Percentiles rank a stretch among this genome's conserved stretches.
Conservation (phyloP, 2,113 vertebrate genomes). For the Brachyhypopomus gauderio region DNA sequence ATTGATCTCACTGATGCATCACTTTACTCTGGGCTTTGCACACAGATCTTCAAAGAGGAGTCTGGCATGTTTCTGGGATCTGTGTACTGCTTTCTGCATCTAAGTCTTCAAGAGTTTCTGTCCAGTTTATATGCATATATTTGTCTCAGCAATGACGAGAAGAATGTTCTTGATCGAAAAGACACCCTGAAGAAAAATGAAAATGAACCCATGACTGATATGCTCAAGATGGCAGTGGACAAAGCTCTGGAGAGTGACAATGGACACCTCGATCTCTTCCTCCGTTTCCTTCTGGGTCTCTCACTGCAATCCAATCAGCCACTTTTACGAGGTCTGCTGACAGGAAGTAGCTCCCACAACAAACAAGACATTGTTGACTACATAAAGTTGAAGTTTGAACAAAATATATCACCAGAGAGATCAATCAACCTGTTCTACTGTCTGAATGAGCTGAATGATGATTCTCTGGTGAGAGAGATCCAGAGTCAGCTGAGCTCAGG, state of each 20-base stretch:
- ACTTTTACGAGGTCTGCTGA: constrained; percentile 35
- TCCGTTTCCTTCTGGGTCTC: background rate
- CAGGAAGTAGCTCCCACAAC: background rate
- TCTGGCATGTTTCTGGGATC: background rate
- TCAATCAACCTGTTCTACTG: no score
- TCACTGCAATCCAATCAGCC: constrained; percentile 34
- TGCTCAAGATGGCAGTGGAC: constrained; percentile 33
- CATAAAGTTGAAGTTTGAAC: constrained; percentile 25
- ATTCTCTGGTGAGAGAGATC: no score
- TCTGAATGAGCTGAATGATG: no score
- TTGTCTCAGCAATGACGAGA: background rate
- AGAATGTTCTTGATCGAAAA: constrained; percentile 16
- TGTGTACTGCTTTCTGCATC: constrained; percentile 20
- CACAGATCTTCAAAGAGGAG: constrained; percentile 16
- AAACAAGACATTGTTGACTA: background rate
- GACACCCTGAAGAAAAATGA: background rate
- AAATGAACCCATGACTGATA: background rate
- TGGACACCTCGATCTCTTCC: background rate
- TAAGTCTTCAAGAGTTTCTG: background rate
- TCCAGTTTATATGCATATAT: constrained; percentile 27
- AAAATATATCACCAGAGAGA: background rate
- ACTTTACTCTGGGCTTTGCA: constrained; percentile 28
- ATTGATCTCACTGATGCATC: constrained; percentile 7
- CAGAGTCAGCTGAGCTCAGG: no score
- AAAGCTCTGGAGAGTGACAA: constrained; percentile 34